Base-by-base conservation (phyloP, 2,888 invertebrate genomes). In the Tromatobia lineatoria region DNA sequence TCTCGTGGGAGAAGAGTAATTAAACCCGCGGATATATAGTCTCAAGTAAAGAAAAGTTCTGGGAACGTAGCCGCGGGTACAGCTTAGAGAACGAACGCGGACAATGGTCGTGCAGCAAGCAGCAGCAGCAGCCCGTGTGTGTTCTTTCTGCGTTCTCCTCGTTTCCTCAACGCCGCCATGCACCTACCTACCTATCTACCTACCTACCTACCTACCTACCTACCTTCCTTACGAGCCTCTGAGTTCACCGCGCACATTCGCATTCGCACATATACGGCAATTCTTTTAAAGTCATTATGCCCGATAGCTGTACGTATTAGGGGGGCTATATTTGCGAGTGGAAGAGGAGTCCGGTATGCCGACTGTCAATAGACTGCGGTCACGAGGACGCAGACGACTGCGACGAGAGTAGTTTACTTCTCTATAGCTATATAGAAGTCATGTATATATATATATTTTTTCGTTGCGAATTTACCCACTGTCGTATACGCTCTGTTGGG, bases 1-100 rank as follows among this genome's bases (percentile, higher is more conserved):
- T 83, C 76, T 80, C 80, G 78, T 85, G 81, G 78, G 81, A 85
- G 85, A 85, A 82, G 77, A 83, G 83, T 85, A 85, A 85, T 85
- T 85, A 85, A 85, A 85, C 80, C 82, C 80, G 85, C 74, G 77
- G 59, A 78, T 61, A 78, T 45, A 73, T 50, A 59, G 69, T 67
- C 47, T 83, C 77, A 50, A 11, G 74, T 71, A 80, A 78, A 83
- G 74, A 84, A 77, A 79, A 85, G 77, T 85, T 85, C 82, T 83
- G 57, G 67, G 85, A 85, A 85, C 67, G 54, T 74, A 71, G 77
- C 66, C 54, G 76, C 77, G 82, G 61, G 73, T 76, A 67, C 66
- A 74, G 69, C 70, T 74, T 71, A 61, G 74, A 66, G 78, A 61
- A 70, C 66, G 78, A 66, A 64, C 52, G 64, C 64, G 74, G 76